phyloP scores from a whole-genome alignment of 2,113 vertebrate species.

The Pterocles burchelli region DNA sequence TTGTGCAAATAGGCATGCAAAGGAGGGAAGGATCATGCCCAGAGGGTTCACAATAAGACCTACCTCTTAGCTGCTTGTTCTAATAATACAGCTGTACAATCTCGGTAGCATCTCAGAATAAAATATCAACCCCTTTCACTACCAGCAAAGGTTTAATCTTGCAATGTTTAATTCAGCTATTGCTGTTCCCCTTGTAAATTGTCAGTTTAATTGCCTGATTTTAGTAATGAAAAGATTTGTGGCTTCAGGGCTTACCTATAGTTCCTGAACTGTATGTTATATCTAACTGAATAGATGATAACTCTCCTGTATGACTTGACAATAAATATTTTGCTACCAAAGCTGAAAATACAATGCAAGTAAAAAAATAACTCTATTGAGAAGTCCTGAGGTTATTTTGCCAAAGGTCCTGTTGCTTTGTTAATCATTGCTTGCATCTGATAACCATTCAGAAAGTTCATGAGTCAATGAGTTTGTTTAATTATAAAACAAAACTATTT shows the following conservation, averaged over 20 bases:
- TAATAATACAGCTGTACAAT: slow-evolving; percentile 47
- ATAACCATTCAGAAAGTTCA: not conserved
- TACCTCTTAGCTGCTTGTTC: slow-evolving; percentile 61
- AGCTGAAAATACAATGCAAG: not conserved
- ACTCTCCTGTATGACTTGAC: not conserved
- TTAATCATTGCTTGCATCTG: not conserved
- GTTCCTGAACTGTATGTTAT: not conserved
- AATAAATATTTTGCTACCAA: slow-evolving; percentile 24
- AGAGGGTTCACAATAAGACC: not conserved
- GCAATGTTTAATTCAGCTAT: slow-evolving; percentile 57
- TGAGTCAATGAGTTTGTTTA: not conserved
- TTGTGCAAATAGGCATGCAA: slow-evolving; percentile 20
- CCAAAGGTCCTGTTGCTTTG: not conserved
- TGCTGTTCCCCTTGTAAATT: not conserved
- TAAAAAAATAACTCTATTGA: not conserved
- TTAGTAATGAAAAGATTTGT: slow-evolving; percentile 44
- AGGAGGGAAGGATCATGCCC: not conserved
- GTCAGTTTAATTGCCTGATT: slow-evolving; percentile 45
- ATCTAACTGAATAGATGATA: slow-evolving; percentile 21
- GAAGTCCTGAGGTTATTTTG: not conserved
- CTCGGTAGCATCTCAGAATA: slow-evolving; percentile 8
- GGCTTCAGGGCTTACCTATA: slow-evolving; percentile 1
- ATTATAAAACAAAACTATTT: not conserved
- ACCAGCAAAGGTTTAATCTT: slow-evolving; percentile 50
- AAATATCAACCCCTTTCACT: slow-evolving; percentile 31